Evolutionary conservation across 2,888 invertebrate species (phyloP).

Genomic region (Vesta saturnalis): DNA sequence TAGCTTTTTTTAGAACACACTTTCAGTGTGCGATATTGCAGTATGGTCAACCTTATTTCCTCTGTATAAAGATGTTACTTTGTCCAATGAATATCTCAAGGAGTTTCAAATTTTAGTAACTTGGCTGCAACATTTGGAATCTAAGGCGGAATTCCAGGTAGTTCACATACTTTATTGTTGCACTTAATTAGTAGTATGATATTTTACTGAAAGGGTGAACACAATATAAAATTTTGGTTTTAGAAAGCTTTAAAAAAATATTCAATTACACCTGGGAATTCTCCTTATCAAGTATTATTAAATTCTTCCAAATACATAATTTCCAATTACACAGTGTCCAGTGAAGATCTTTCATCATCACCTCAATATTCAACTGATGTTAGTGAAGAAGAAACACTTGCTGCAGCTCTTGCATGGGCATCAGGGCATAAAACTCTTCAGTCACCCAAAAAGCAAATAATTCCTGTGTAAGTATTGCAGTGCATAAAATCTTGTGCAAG

Average conservation of each 20-base stretch:
- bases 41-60: conserved; percentile 81
- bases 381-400: conserved; percentile 67
- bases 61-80: conserved; percentile 67
- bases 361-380: conserved; percentile 62
- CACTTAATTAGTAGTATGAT: too few relatives aligned
- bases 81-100: conserved; percentile 66
- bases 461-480: conserved; percentile 56
- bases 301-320: conserved; percentile 54
- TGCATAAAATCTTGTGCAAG: neutral
- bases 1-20: conserved; percentile 69
- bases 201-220: too few relatives aligned
- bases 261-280: conserved; percentile 47
- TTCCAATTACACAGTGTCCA: conserved; percentile 31
- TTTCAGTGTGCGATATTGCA: conserved; percentile 75
- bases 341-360: conserved; percentile 42
- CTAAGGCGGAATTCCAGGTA: too few relatives aligned
- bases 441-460: conserved; percentile 56
- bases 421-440: conserved; percentile 61
- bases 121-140: conserved; percentile 72
- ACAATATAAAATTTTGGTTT: too few relatives aligned
- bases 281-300: conserved; percentile 54
- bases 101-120: conserved; percentile 65
- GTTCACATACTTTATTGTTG: too few relatives aligned
- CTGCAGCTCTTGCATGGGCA: conserved; percentile 69
- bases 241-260: conserved; percentile 57